Evolutionary conservation across 2,797 vertebrate species (phyloP), one percentile per base, ranked within the genome.

Genomic region (Argya squamiceps): DNA sequence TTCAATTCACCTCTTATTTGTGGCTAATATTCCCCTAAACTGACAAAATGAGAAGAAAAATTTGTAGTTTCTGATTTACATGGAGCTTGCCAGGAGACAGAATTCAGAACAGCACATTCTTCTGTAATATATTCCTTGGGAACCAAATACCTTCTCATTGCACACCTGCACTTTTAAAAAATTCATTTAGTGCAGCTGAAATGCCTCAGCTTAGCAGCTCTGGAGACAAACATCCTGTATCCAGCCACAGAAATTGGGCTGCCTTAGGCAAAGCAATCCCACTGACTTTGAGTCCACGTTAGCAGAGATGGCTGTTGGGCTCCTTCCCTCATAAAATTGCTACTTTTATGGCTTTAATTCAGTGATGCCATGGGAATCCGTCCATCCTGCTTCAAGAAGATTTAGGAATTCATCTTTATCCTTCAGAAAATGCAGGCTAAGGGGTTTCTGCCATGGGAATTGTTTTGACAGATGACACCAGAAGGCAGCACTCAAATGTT

Each of bases 161-260:
- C 39, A 94, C 67, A 93, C 64, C 75, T 91, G 64, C 9, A 64
- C 58, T 84, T 79, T 60, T 56, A 71, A 94, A 96, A 92, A 79
- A 77, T 36, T 79, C 12, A 77, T 83, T 84, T 46, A 71, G 7
- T 85, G 53, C 46, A 32, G 39, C 69, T 91, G 81, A 71, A 95
- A 65, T 32, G 11, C 62, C 81, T 74, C 64, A 74, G 16, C 34
- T 92, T 46, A 56, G 37, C 34, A 83, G 41, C 36, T 88, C 75
- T 88, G 84, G 71, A 93, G 69, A 64, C 49, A 91, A 96, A 92
- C 24, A 70, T 24, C 56, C 56, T 23, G 9, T 10, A 64, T 11
- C 16, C 74, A 74, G 17, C 52, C 26, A 60, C 11, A 60, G 64
- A 83, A 92, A 88, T 85, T 19, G 10, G 7, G 79, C 37, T 88